phyloP scores from a whole-genome alignment of 2,888 invertebrate species.

The Clistopyga incitator region DNA sequence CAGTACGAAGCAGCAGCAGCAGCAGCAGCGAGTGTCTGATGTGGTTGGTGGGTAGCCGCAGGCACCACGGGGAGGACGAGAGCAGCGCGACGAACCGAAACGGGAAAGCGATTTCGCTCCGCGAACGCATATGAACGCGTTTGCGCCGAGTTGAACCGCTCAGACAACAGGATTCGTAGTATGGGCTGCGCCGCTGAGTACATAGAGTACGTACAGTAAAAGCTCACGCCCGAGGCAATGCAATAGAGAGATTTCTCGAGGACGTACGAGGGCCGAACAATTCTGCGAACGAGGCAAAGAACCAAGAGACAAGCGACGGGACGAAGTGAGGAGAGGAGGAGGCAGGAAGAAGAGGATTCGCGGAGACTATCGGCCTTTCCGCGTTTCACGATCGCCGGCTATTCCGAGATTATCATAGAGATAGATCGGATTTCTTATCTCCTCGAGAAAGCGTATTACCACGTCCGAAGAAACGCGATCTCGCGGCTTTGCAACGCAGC shows the following conservation, averaged over 20 bases:
- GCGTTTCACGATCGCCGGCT: constrained; percentile 51
- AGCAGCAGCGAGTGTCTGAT: background rate
- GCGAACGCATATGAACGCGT: constrained; percentile 54
- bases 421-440: constrained; percentile 61
- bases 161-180: constrained; percentile 22
- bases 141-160: constrained; percentile 50
- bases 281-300: constrained; percentile 55
- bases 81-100: constrained; percentile 61
- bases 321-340: constrained; percentile 6
- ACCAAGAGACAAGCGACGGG: background rate
- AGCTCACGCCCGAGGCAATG: constrained; percentile 44
- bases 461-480: constrained; percentile 52
- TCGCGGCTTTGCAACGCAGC: constrained; percentile 24
- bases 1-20: background rate
- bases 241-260: constrained; percentile 63
- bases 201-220: constrained; percentile 8
- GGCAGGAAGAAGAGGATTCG: background rate
- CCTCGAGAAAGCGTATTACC: constrained; percentile 5
- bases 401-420: constrained; percentile 59
- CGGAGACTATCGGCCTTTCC: constrained; percentile 41
- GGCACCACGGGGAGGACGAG: constrained; percentile 22
- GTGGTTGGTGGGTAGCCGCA: constrained; percentile 47
- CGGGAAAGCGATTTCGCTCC: constrained; percentile 60
- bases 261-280: constrained; percentile 52
- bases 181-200: background rate